These are phyloP conservation scores for Eristalis arbustorum DNA, from an alignment of 2,888 invertebrate species.

Conservation along the genomic window DNA sequence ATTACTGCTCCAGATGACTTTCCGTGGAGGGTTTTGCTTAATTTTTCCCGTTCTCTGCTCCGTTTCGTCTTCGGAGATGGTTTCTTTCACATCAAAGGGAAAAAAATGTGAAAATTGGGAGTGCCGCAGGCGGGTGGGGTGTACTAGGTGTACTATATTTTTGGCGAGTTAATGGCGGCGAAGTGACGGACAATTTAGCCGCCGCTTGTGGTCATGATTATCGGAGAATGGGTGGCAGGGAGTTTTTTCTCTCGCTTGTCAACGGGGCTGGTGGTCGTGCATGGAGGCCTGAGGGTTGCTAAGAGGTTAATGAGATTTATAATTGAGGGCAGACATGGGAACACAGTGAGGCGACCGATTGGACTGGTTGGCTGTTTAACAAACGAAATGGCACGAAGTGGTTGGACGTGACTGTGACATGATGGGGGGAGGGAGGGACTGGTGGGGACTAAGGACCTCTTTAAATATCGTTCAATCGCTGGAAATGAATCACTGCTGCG, in stretches of 20 bases:
- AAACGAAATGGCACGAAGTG: neutral
- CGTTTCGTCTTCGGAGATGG: neutral
- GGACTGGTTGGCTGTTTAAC: neutral
- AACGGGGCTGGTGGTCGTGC: too few species aligned
- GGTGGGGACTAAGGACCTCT: neutral
- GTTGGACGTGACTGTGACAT: neutral
- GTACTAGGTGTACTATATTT: slow-evolving; percentile 21
- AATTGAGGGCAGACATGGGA: slow-evolving; percentile 31
- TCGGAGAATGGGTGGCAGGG: neutral
- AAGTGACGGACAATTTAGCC: slow-evolving; percentile 14
- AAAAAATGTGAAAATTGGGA: slow-evolving; percentile 44
- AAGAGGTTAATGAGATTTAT: slow-evolving; percentile 47
- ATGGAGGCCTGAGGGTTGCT: neutral
- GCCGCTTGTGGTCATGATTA: neutral
- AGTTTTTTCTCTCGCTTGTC: neutral
- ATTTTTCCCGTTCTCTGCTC: neutral
- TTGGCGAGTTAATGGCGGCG: slow-evolving; percentile 31
- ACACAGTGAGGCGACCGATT: neutral
- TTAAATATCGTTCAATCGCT: neutral
- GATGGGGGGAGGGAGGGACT: neutral
- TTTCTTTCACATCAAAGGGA: slow-evolving; percentile 32
- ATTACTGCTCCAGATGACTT: slow-evolving; percentile 48
- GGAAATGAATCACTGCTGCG: neutral
- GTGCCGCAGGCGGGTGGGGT: neutral
- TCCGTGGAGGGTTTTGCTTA: neutral